Conservation (phyloP, 2,113 vertebrate species). For the Benitochromis conjunctus region DNA sequence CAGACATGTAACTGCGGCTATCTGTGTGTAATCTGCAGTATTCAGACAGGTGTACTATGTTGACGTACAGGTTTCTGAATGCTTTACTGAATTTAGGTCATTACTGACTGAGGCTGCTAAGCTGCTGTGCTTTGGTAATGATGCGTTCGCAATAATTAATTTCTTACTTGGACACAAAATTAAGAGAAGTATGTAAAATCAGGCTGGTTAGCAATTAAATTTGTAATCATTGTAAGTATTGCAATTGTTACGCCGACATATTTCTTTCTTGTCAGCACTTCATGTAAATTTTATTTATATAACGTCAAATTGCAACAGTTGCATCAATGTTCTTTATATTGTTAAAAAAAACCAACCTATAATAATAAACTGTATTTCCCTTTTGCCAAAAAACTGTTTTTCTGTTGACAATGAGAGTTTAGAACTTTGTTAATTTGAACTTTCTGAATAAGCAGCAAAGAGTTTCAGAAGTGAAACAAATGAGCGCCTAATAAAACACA, state of each 20-base stretch:
- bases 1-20: neutral
- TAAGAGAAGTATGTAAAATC: neutral
- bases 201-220: neutral
- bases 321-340: neutral
- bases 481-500: neutral
- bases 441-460: neutral
- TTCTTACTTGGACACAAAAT: neutral
- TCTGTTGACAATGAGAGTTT: neutral
- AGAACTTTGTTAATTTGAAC: neutral
- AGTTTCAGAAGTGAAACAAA: neutral
- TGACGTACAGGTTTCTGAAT: neutral
- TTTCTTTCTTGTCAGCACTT: neutral
- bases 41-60: neutral
- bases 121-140: neutral
- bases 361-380: neutral
- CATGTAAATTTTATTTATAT: neutral
- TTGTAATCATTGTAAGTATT: neutral
- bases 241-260: neutral
- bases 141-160: neutral
- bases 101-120: neutral
- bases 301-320: neutral
- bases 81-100: neutral
- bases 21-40: neutral
- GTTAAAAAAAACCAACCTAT: rapidly evolving
- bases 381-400: neutral